phyloP scores from a whole-genome alignment of 2,888 invertebrate genomes.

The Meghimatium bilineatum region DNA sequence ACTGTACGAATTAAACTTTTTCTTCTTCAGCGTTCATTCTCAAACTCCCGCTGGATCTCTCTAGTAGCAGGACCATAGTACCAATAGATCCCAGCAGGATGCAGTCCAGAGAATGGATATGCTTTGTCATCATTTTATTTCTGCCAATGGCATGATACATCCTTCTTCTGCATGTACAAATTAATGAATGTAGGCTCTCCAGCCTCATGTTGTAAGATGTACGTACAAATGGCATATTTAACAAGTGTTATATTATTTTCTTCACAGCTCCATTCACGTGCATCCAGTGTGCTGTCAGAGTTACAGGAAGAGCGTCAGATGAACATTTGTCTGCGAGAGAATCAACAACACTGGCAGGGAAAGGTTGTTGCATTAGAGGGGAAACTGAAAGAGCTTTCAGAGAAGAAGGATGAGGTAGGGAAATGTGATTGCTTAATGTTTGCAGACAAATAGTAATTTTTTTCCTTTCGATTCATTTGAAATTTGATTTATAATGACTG shows the following conservation, averaged over 20 bases:
- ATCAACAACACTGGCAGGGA: constrained; percentile 84
- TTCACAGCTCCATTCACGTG: constrained; percentile 75
- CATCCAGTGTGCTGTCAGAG: constrained; percentile 84
- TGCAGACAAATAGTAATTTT: not conserved
- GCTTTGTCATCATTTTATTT: too few relatives aligned
- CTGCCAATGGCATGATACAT: too few relatives aligned
- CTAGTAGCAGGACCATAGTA: too few relatives aligned
- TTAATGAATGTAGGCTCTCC: too few relatives aligned
- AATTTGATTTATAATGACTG: not conserved
- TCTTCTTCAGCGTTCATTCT: too few relatives aligned
- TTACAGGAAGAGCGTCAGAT: constrained; percentile 90
- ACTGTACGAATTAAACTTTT: too few relatives aligned
- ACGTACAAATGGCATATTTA: not conserved
- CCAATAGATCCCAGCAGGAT: too few relatives aligned
- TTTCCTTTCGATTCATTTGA: not conserved
- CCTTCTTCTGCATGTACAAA: too few relatives aligned
- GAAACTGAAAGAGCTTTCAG: constrained; percentile 62
- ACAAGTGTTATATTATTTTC: not conserved
- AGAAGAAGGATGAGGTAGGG: constrained; percentile 75
- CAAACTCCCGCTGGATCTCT: too few relatives aligned
- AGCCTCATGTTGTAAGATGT: not conserved
- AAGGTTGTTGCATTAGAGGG: constrained; percentile 66
- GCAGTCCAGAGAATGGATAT: too few relatives aligned
- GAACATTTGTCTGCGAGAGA: constrained; percentile 85
- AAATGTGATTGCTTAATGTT: not conserved